Evolutionary conservation across 2,113 vertebrate species (phyloP), one percentile per base, ranked within the genome.

Genomic region (Clarias gariepinus): DNA sequence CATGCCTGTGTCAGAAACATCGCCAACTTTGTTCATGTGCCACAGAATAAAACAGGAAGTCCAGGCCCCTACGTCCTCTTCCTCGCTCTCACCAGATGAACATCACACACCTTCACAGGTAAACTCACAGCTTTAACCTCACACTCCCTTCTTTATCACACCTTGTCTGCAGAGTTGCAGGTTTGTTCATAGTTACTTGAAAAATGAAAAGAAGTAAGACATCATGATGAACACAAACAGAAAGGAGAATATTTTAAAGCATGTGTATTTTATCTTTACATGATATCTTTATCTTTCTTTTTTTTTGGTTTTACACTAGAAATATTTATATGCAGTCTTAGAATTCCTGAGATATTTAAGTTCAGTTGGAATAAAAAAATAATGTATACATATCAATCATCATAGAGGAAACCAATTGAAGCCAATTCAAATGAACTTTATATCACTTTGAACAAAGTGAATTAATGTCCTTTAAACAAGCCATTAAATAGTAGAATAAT

Each of bases 21-120:
- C 92, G 0, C 66, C 92, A 0, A 83, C 93, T 8, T 86, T 94
- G 4, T 94, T 96, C 3, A 86, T 94, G 11, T 96, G 97, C 92
- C 95, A 93, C 84, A 95, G 96, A 93, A 98, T 99, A 93, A 98
- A 99, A 94, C 97, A 97, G 92, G 97, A 98, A 89, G 82, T 94
- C 21, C 96, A 88, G 94, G 95, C 93, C 91, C 94, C 96, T 93
- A 95, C 96, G 2, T 95, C 96, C 3, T 94, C 96, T 5, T 95
- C 96, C 11, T 96, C 97, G 0, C 93, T 98, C 85, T 94, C 95
- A 55, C 95, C 96, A 0, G 97, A 98, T 78, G 96, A 97, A 89
- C 93, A 92, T 33, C 94, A 94, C 83, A 91, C 96, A 0, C 5
- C 93, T 52, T n/a, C 81, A 13, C 81, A 83, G 81, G 81, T 83